Evolutionary conservation across 2,113 vertebrate species (phyloP), one percentile per base, ranked within the genome.

Genomic region (Aptenodytes forsteri): DNA sequence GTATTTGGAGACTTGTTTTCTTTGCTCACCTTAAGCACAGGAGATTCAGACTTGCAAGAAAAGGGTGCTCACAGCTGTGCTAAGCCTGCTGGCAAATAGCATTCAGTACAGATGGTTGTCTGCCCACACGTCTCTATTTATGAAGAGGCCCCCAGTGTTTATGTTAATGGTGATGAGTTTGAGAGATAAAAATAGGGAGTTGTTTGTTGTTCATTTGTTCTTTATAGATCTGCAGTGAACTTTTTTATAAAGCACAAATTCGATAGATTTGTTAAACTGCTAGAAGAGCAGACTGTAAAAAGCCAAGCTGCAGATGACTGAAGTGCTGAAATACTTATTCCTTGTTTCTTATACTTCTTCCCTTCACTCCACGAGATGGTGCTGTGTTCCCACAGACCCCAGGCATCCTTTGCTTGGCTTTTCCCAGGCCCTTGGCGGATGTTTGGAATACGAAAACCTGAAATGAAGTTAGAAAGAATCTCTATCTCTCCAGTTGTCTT

Each of bases 121-220:
- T 90, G 59, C 98, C 98, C 96, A 98, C 98, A 80, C 34, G 3
- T 79, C 97, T 97, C 97, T 98, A 98, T 98, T 98, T 98, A 97
- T 91, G 97, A 97, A 97, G 86, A 97, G 95, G 86, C 95, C 93
- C 92, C 56, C 65, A 94, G 90, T 98, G 98, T 98, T 98, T 98
- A 96, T 97, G 93, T 97, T 98, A 97, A 95, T 54, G 17, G 89
- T 90, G 94, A 96, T 96, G 95, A 92, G 96, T 96, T 98, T 96
- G 90, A 77, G 90, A 89, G 96, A 97, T 98, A 98, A 98, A 98
- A 98, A 98, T 98, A 98, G 98, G 89, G 93, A 98, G 90, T 93
- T 98, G 95, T 97, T 98, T 97, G 97, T 97, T 98, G 98, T 98
- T 97, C 97, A 96, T 96, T 98, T 97, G 96, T 98, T 98, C 97